Evolutionary conservation across 1,140 invertebrate genomes (phyloP), one percentile per base, ranked within the genome.

Genomic region (Rhysida immarginata): DNA sequence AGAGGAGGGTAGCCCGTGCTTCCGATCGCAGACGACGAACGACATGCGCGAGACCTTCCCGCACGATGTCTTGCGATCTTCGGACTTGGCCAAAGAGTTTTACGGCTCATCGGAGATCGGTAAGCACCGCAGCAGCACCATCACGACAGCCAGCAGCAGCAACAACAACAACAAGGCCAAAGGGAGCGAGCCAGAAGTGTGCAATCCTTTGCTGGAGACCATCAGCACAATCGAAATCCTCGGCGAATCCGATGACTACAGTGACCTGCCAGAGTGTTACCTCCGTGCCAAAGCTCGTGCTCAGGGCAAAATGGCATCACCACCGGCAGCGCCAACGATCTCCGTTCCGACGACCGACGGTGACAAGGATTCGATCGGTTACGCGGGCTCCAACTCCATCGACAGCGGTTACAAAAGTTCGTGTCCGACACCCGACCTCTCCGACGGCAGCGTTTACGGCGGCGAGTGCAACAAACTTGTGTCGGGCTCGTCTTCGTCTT

Each of bases 391-490:
- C 20, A 71, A 69, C 58, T 71, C 69, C 18, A 65, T 72, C 23
- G 70, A 72, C 57, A 68, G 66, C 48, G 70, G 70, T 2, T 72
- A 72, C 60, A 72, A 72, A 55, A 71, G 70, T 49, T 65, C 67
- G 11, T 72, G 69, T 58, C 69, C 69, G 2, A 72, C 70, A 1
- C 70, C 70, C 0, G 70, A 72, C 25, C 62, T 68, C 20, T 61
- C 67, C 16, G 69, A 70, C 49, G 29, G 56, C 1, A 60, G 58
- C 8, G 52, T 60, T 53, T 65, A 66, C 52, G 59, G 59, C 26
- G 21, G 50, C 8, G 55, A 48, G 42, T 14, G 29, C 35, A 20
- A 2, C 44, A 26, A 49, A 43, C 58, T 54, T 57, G 59, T 35
- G 53, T 61, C n/a, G 54, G 59, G 57, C 53, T 59, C 56, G 58